Evolutionary conservation across 2,797 vertebrate genomes (phyloP), one percentile per base, ranked within the genome.

Genomic region (Psittacula derbiana): DNA sequence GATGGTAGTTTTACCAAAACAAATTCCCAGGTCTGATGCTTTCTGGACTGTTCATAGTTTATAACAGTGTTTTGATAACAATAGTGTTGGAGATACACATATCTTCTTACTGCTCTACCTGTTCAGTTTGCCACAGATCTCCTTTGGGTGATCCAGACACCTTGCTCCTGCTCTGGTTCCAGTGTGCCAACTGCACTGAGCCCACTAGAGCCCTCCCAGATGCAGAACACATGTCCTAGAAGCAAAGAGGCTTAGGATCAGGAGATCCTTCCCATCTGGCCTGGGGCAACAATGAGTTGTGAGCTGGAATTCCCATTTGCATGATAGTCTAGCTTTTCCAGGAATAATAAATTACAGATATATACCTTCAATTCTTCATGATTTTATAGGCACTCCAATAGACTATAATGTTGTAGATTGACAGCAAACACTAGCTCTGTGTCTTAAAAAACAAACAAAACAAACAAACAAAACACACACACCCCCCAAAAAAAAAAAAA

Each of bases 321-420:
- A 58, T 50, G 4, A 30, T 50, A 61, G 33, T 70, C 12, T 40
- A 44, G 6, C 24, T 90, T 90, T 76, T 67, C 61, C 47, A 43
- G 14, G 30, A 83, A 38, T 65, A 73, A 55, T 11, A 69, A 43
- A 75, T 53, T 67, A 43, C 10, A 49, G 28, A 72, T 36, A 16
- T 75, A 17, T 72, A 66, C 16, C 16, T 71, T 52, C 31, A 46
- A 15, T 6, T 31, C 41, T 55, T 86, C 21, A 23, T 0, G 6
- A 18, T 71, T 93, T 83, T 75, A 28, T 36, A 33, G 18, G 7
- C 41, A 8, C 10, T 85, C 55, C 31, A 88, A 10, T 57, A 5
- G 5, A n/a, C 13, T 70, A 10, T 40, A 28, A 0, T 3, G 0
- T 30, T 86, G 43, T 49, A 65, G 55, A 23, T 5, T 7, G 41